phyloP scores from a whole-genome alignment of 2,888 invertebrate genomes.

The Macrophya alboannulata region DNA sequence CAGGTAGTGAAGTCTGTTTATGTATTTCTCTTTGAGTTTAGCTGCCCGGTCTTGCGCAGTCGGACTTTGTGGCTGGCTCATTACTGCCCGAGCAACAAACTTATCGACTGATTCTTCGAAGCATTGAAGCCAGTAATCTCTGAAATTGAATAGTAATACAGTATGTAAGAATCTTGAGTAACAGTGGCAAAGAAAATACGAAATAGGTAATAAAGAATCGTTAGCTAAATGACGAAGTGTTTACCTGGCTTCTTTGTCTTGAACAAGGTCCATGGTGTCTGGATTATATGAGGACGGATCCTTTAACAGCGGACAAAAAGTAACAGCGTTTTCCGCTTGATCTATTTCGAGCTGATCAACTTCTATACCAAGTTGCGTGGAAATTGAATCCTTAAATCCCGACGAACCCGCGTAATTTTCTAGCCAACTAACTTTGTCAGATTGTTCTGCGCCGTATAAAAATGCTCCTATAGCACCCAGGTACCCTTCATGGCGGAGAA shows the following conservation, averaged over 20 bases:
- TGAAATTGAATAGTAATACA: slow-evolving; percentile 63
- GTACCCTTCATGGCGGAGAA: slow-evolving; percentile 87
- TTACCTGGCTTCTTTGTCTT: slow-evolving; percentile 91
- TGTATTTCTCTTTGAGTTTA: slow-evolving; percentile 91
- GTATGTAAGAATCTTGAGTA: slow-evolving; percentile 9
- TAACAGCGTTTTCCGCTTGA: slow-evolving; percentile 81
- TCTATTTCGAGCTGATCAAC: slow-evolving; percentile 79
- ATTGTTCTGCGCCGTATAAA: slow-evolving; percentile 84
- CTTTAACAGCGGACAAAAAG: slow-evolving; percentile 88
- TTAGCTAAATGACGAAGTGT: background rate
- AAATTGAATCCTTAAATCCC: slow-evolving; percentile 81
- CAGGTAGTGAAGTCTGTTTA: slow-evolving; percentile 89
- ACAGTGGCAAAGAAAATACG: background rate
- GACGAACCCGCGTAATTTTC: slow-evolving; percentile 87
- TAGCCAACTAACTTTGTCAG: slow-evolving; percentile 84
- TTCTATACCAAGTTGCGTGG: slow-evolving; percentile 76
- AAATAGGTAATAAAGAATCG: background rate
- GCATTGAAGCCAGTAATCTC: slow-evolving; percentile 95
- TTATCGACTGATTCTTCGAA: slow-evolving; percentile 93
- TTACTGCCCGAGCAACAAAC: slow-evolving; percentile 91
- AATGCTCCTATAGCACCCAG: slow-evolving; percentile 88
- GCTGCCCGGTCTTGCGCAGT: slow-evolving; percentile 91
- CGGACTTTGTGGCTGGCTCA: slow-evolving; percentile 88
- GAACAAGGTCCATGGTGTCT: slow-evolving; percentile 94
- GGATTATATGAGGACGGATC: slow-evolving; percentile 92